Conservation (phyloP, 2,113 vertebrate species). For the Rhipidura dahli region DNA sequence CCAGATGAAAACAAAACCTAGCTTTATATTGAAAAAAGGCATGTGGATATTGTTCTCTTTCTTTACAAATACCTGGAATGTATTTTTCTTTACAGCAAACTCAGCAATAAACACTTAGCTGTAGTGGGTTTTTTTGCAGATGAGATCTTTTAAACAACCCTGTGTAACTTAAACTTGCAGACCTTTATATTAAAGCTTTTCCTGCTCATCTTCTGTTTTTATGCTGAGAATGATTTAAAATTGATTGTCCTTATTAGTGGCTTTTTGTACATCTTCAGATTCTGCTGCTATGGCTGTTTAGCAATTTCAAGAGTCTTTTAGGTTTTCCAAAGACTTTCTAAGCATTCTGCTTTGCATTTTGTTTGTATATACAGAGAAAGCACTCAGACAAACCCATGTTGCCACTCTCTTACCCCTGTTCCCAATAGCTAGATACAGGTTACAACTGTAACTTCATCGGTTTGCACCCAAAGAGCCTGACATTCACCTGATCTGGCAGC, state of each 20-base stretch:
- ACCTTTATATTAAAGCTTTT: neutral
- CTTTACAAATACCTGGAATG: neutral
- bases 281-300: neutral
- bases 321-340: neutral
- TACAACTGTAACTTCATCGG: neutral
- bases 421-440: neutral
- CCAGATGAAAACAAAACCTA: neutral
- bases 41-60: neutral
- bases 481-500: neutral
- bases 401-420: neutral
- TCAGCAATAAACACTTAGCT: neutral
- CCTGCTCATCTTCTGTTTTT: neutral
- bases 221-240: neutral
- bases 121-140: neutral
- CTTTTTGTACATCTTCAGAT: neutral
- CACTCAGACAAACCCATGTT: neutral
- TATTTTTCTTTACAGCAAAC: neutral
- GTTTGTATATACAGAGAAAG: neutral
- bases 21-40: neutral
- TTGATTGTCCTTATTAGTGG: neutral
- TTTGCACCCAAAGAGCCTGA: neutral
- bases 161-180: neutral
- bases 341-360: neutral
- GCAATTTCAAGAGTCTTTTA: neutral
- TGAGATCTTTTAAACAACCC: neutral